A percentile compares a stretch with the other conserved stretches of the same genome.
These are phyloP conservation scores for Rhopilema esculentum DNA, from an alignment of 30 jellyfish, hydroid and myxozoan genomes.

Conservation along the genomic window DNA sequence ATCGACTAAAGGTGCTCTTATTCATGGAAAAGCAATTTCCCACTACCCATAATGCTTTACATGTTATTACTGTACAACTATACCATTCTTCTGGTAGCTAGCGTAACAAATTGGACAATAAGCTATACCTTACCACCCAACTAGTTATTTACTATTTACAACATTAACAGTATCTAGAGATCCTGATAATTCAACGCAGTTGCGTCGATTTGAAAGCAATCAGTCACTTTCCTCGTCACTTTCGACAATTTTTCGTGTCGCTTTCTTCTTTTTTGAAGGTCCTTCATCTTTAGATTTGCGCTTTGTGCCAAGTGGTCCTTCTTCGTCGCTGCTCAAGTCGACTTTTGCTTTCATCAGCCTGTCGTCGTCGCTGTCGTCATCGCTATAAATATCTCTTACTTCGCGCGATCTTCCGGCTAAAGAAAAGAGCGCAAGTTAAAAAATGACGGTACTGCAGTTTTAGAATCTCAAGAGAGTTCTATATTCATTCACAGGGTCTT, in stretches of 20 bases:
- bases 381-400: slow-evolving; percentile 80
- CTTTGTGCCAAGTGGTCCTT: slow-evolving; percentile 65
- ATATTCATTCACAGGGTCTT: neutral
- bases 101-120: no score
- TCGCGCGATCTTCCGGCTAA: slow-evolving; percentile 72
- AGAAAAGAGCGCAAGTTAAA: neutral
- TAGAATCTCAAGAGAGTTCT: neutral
- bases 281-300: slow-evolving; percentile 72
- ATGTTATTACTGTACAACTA: no score
- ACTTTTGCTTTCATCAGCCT: slow-evolving; percentile 83
- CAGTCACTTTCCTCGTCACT: slow-evolving; percentile 79
- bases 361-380: slow-evolving; percentile 86
- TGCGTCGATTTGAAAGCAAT: no score
- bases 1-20: no score
- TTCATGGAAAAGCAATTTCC: no score
- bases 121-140: no score
- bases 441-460: neutral
- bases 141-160: no score
- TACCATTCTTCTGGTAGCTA: no score
- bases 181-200: no score
- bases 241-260: slow-evolving; percentile 73
- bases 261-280: slow-evolving; percentile 67
- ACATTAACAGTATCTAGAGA: no score
- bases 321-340: slow-evolving; percentile 88
- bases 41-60: no score